Base-by-base conservation (phyloP, 2,797 vertebrate species). In the Danio kyathit region DNA sequence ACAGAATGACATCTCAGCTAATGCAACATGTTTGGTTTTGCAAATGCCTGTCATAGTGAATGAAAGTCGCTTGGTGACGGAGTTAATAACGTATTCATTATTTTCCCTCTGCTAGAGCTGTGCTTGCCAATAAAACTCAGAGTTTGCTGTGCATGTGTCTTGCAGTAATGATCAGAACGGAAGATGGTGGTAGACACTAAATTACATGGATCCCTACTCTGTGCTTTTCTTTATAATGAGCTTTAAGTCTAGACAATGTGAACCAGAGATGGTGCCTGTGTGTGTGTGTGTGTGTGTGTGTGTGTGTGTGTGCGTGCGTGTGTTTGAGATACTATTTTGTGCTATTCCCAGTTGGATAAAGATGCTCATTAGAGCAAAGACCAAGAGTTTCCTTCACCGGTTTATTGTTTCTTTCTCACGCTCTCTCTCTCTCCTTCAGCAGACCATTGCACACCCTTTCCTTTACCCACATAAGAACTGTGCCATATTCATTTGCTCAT, bases 161-260 rank as follows among this genome's bases (percentile, higher is more conserved):
- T 61, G 6, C 48, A 72, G 66, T 66, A 79, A 70, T 76, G 73
- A 80, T 65, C 46, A 63, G 21, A 57, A 44, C 29, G 69, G 64
- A 82, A 51, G 41, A 57, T 41, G 14, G 52, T 38, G 46, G 73
- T 49, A 75, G 74, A 74, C 12, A 73, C 9, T 51, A 43, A 17
- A 59, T 66, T 61, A 67, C 19, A 54, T 41, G 8, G 29, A 49
- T 70, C 69, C 74, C 54, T 83, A 51, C 12, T 67, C 17, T 46
- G 29, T 67, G 74, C 66, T 41, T 70, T 54, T 69, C 61, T 73
- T 57, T 76, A 60, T 86, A 86, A 86, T 79, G 79, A 86, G 75
- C 65, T 75, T 60, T 29, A 64, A 60, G 71, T 81, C 64, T 82
- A 61, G 75, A 79, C 67, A 61, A 56, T 72, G 21, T 2, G 41